Evolutionary conservation across 2,113 vertebrate genomes (phyloP), one percentile per base, ranked within the genome.

Genomic region (Corvus moneduloides): DNA sequence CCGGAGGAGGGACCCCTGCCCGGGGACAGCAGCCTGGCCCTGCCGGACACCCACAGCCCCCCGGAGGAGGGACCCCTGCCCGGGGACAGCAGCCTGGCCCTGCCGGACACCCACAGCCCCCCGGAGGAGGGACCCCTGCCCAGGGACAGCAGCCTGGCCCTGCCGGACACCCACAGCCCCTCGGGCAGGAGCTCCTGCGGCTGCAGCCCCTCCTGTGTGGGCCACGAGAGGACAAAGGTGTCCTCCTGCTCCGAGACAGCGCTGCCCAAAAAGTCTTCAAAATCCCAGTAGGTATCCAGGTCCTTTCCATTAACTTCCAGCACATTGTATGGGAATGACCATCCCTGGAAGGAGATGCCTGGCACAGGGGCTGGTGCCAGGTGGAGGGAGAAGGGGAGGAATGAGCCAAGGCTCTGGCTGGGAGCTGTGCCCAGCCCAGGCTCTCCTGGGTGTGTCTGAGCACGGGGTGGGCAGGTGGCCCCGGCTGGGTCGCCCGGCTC

Each of bases 211-310:
- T 95, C 97, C 95, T 97, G 97, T 10, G 41, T 90, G 64, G 79
- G 96, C 5, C 97, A 97, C 0, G 96, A 97, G 94, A 98, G 97
- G 77, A 96, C 67, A 1, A 98, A 97, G 84, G n/a, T 93, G 0
- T 79, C 97, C 63, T 97, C 94, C 91, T 97, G 97, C 94, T 98
- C 98, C 0, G 97, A 98, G 85, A 89, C 97, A 0, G 93, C 55
- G 6, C 97, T 98, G 27, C 73, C 97, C 19, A 98, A 96, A 88
- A 98, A 97, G 33, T 22, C 95, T 55, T 83, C 97, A 56, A 98
- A 89, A 64, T 93, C 97, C 63, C 98, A 98, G 98, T 98, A 97
- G 16, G 98, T 98, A 96, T 23, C 93, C 22, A 12, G 55, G 26
- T 5, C 6, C 3, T 12, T 6, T 14, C 61, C 22, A 1, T 2